Base-by-base conservation (phyloP, 30 jellyfish, hydroid and myxozoan species). In the Phacellophora camtschatica region DNA sequence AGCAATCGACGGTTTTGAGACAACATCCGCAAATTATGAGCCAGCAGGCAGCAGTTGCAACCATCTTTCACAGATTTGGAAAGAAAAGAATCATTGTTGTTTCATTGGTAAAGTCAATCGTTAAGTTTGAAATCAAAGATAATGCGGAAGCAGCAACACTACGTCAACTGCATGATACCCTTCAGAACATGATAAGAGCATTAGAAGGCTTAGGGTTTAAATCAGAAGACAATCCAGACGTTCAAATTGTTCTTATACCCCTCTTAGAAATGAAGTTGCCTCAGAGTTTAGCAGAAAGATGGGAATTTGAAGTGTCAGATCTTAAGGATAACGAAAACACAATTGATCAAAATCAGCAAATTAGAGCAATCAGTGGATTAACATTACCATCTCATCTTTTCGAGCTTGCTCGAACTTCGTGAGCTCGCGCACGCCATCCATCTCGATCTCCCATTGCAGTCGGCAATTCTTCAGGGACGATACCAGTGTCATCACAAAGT, bases 241-340 rank as follows among this genome's bases (percentile, higher is more conserved):
- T 49, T 7, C 64, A 49, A 49, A 49, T 49, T 27, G 23, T 49
- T 49, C 33, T 16, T 29, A 11, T 57, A 12, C 72, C 72, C 33
- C 33, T 57, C 7, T 33, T 57, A 18, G 41, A 57, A 57, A 57
- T 57, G 41, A 57, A 57, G 72, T 33, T 57, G 16, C 72, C 72
- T 18, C 72, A 57, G 39, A 18, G 33, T 33, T 57, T 57, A 33
- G 72, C 72, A 57, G 72, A 57, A n/a, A n/a, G n/a, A n/a, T n/a
- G n/a, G n/a, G n/a, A n/a, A n/a, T n/a, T n/a, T n/a, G n/a, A n/a
- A n/a, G n/a, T n/a, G n/a, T n/a, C n/a, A n/a, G n/a, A n/a, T n/a
- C n/a, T n/a, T n/a, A n/a, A n/a, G n/a, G n/a, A n/a, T n/a, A n/a
- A n/a, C n/a, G n/a, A n/a, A n/a, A n/a, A n/a, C n/a, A n/a, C n/a